Percentiles rank a stretch among this genome's conserved stretches.
These are phyloP conservation scores for Liasis olivaceus DNA, from an alignment of 2,797 vertebrate genomes.

Conservation along the genomic window DNA sequence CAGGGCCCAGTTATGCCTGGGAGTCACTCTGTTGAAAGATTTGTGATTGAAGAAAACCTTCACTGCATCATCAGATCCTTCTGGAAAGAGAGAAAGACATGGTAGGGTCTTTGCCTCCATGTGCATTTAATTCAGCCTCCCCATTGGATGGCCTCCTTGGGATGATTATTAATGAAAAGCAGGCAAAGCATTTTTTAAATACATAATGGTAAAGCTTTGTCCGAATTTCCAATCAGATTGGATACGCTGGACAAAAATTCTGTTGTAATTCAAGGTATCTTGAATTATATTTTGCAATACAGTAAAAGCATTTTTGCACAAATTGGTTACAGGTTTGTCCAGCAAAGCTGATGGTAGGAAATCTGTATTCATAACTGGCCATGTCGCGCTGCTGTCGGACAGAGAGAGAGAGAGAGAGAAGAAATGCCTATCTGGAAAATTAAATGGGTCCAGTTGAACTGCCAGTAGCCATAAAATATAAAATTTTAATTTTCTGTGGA, in stretches of 20 bases:
- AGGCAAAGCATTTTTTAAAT: too few species aligned
- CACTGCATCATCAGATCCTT: conserved; percentile 96
- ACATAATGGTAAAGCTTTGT: neutral
- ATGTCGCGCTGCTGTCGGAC: neutral
- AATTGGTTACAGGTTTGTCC: neutral
- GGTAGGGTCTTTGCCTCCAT: conserved; percentile 75
- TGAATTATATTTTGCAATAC: neutral
- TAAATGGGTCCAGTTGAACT: neutral
- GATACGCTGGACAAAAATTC: neutral
- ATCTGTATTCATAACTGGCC: neutral
- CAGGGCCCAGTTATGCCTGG: conserved; percentile 99
- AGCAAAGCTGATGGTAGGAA: neutral
- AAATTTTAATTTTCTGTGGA: neutral
- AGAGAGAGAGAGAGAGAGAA: neutral
- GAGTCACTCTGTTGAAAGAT: conserved; percentile 95
- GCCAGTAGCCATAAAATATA: neutral
- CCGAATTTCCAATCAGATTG: neutral
- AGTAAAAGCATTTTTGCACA: neutral
- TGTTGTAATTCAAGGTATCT: neutral
- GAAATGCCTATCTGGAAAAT: neutral
- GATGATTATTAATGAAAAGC: too few species aligned
- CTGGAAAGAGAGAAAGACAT: conserved; percentile 96
- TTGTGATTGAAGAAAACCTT: conserved; percentile 97
- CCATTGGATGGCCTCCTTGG: neutral
- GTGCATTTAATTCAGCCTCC: neutral